Conservation (phyloP, 2,888 invertebrate genomes). For the Celastrina argiolus region DNA sequence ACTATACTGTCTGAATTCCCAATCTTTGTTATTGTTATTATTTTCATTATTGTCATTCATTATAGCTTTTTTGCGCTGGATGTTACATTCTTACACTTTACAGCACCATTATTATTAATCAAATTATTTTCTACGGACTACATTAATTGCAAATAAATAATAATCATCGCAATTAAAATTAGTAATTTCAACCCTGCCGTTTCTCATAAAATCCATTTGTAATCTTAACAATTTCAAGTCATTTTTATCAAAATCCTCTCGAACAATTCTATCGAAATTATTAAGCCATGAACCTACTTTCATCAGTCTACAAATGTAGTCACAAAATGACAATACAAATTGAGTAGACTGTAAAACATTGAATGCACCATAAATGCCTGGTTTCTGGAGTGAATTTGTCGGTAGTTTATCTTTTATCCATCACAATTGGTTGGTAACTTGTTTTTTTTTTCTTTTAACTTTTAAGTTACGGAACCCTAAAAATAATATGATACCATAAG, state of each 20-base stretch:
- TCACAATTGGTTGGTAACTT: too few relatives aligned
- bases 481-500: too few relatives aligned
- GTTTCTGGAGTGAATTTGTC: too few relatives aligned
- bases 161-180: neutral
- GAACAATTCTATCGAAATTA: neutral
- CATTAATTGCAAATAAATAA: too few relatives aligned
- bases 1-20: neutral
- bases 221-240: neutral
- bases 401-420: too few relatives aligned
- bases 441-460: too few relatives aligned
- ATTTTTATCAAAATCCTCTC: neutral
- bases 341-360: neutral
- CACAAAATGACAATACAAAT: conserved; percentile 8
- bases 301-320: neutral
- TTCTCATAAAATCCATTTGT: neutral
- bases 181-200: neutral
- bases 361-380: too few relatives aligned
- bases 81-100: neutral
- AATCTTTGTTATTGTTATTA: neutral
- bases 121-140: neutral
- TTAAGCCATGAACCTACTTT: conserved; percentile 3
- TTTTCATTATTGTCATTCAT: neutral
- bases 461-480: too few relatives aligned
- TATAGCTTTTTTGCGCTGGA: neutral
- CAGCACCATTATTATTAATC: neutral